phyloP scores from a whole-genome alignment of 1,140 invertebrate genomes.

The Drosophila eugracilis region DNA sequence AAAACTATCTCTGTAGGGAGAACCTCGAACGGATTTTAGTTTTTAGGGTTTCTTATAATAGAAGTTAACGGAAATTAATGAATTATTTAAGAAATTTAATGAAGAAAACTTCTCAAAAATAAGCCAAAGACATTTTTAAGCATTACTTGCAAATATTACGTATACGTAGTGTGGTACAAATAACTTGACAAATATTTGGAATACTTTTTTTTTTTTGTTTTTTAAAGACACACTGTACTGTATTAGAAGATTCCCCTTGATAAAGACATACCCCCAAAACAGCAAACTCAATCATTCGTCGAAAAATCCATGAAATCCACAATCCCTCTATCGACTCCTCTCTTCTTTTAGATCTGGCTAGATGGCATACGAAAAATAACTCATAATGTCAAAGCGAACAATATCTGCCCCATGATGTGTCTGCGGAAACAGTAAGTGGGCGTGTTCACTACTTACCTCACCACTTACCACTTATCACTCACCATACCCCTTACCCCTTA shows the following conservation, averaged over 20 bases:
- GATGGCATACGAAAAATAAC: constrained; percentile 97
- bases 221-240: no score
- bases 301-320: constrained; percentile 1
- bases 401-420: constrained; percentile 99
- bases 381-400: constrained; percentile 99
- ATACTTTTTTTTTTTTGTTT: no score
- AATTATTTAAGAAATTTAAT: no score
- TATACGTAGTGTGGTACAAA: constrained; percentile 4
- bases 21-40: not conserved
- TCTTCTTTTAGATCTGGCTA: constrained; percentile 93
- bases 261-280: no score
- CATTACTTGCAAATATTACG: no score
- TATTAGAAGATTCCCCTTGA: no score
- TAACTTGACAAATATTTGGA: no score
- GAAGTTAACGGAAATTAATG: not conserved
- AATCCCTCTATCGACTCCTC: constrained; percentile 81
- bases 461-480: not conserved
- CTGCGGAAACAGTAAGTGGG: constrained; percentile 99
- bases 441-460: constrained; percentile 13
- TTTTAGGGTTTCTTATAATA: not conserved
- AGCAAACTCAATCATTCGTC: no score
- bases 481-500: not conserved
- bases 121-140: not conserved
- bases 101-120: no score
- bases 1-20: no score